Evolutionary conservation across 2,113 vertebrate species (phyloP).

Genomic region (Jaculus jaculus): DNA sequence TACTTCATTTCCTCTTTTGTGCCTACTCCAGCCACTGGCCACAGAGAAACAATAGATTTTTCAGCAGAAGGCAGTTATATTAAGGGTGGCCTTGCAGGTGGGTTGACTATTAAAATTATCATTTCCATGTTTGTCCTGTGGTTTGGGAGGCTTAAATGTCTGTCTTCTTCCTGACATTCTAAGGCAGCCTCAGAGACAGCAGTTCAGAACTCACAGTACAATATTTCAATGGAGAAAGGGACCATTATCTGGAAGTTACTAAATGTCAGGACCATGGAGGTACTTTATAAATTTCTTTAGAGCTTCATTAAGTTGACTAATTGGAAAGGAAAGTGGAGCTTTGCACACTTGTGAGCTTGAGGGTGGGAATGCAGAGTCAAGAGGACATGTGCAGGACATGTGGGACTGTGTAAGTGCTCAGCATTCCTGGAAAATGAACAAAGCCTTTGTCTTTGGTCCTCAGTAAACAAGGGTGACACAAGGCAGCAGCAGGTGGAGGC

Average conservation of each 20-base stretch:
- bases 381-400: background rate
- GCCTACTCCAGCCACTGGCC: background rate
- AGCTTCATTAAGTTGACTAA: slow-evolving; percentile 68
- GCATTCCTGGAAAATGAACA: background rate
- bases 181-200: slow-evolving; percentile 26
- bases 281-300: slow-evolving; percentile 59
- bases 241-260: slow-evolving; percentile 26
- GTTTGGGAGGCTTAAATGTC: background rate
- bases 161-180: background rate
- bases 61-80: background rate
- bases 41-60: background rate
- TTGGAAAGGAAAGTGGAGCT: slow-evolving; percentile 72
- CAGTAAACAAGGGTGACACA: background rate
- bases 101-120: background rate
- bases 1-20: background rate
- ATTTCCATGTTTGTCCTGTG: slow-evolving; percentile 26
- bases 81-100: background rate
- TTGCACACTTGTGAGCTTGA: slow-evolving; percentile 48
- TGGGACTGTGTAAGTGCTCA: background rate
- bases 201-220: background rate
- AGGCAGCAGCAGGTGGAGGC: background rate
- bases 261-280: slow-evolving; percentile 58
- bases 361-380: slow-evolving; percentile 8
- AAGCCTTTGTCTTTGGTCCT: background rate
- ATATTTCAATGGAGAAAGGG: slow-evolving; percentile 49